Evolutionary conservation across 2,113 vertebrate genomes (phyloP).

Genomic region (Bombycilla garrulus): DNA sequence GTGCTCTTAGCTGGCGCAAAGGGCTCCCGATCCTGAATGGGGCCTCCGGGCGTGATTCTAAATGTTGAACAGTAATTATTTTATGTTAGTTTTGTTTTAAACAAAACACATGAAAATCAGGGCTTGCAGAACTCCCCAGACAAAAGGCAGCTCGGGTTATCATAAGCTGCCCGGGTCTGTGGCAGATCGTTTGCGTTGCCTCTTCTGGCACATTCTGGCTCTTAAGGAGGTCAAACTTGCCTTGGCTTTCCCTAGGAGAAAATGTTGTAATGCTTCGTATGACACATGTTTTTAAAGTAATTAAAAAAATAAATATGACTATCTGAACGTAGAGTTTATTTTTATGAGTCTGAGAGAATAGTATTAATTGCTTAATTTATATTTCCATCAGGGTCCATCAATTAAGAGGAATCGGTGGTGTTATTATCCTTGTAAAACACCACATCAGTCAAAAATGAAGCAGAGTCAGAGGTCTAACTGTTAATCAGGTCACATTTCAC

Average conservation of each 20-base stretch:
- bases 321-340: conserved; percentile 15
- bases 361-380: conserved; percentile 67
- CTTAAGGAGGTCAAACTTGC: not conserved
- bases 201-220: not conserved
- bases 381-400: conserved; percentile 50
- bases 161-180: not conserved
- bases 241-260: not conserved
- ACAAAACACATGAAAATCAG: not conserved
- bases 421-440: conserved; percentile 63
- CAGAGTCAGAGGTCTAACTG: conserved; percentile 72
- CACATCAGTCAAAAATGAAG: conserved; percentile 70
- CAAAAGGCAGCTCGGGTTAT: not conserved
- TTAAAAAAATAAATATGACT: conserved; percentile 48
- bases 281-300: conserved; percentile 44
- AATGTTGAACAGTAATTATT: conserved; percentile 1
- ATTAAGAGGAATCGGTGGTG: conserved; percentile 57
- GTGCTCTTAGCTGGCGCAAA: conserved; percentile 11
- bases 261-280: not conserved
- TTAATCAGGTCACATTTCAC: conserved; percentile 78
- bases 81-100: conserved; percentile 22
- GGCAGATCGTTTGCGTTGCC: not conserved
- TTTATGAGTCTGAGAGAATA: conserved; percentile 52
- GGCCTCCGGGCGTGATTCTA: not conserved
- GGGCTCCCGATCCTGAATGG: not conserved
- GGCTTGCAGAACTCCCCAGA: not conserved